Evolutionary conservation across 1,140 invertebrate species (phyloP), one percentile per base, ranked within the genome.

Genomic region (Monochamus saltuarius): DNA sequence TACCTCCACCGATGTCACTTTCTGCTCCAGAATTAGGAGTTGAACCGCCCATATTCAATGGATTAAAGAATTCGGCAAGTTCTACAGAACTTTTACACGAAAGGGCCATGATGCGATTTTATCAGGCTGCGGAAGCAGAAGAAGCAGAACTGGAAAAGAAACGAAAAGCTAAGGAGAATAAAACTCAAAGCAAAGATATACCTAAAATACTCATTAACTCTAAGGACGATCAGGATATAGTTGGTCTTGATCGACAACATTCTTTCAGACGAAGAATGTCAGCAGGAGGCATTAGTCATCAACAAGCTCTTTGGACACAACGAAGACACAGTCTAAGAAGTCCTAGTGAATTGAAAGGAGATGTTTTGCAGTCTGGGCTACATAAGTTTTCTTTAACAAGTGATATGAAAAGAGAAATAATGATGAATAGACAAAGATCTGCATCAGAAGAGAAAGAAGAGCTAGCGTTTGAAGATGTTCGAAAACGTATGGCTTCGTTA

Each of bases 11-110:
- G 1, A 82, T 91, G 55, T 93, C 90, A 0, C 77, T 91, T 16
- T 92, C 89, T 1, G 84, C 90, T 1, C 90, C 90, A 0, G 89
- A 91, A 72, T 72, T 92, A 42, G 83, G 83, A 59, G 75, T 79
- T 9, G 79, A 81, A 66, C 73, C 76, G 11, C 75, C 74, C 53
- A 71, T 81, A 47, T 83, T 86, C 65, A 83, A 80, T 53, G 64
- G 73, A 0, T 70, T 89, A 9, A 83, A 88, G 7, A 82, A 86
- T 61, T 89, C 89, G 0, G 87, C 90, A 7, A 92, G 90, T 69
- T 92, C 90, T 0, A 89, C 88, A 0, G 90, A 92, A 70, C 77
- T 92, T 7, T 77, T 93, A 1, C 89, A 91, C 66, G 89, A 91
- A 70, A 81, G 83, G 16, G 87, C 88, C 2, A 90, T 92, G 87